Evolutionary conservation across 2,888 invertebrate species (phyloP).

Genomic region (Stenodera caucasica): DNA sequence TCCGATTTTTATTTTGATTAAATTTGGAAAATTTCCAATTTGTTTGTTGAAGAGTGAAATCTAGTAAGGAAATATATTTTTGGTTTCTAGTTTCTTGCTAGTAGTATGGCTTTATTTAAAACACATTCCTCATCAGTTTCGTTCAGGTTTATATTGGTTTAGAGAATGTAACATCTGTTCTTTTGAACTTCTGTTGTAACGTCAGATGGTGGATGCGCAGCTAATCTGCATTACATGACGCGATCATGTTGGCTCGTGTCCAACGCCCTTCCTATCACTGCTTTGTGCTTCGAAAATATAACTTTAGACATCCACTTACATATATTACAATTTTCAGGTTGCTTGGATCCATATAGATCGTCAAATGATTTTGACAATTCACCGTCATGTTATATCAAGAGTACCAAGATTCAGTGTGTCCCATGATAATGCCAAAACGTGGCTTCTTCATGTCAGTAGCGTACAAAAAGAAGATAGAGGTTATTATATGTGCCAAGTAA

Average conservation of each 20-base stretch:
- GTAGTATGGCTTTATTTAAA: conserved; percentile 33
- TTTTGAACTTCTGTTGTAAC: conserved; percentile 36
- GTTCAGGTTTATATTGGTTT: conserved; percentile 35
- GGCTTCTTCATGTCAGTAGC: conserved; percentile 87
- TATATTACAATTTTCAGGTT: conserved; percentile 63
- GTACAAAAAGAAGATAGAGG: conserved; percentile 91
- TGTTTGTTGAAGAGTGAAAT: too few relatives aligned
- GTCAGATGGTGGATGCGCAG: conserved; percentile 41
- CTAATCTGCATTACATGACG: conserved; percentile 48
- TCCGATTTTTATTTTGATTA: too few relatives aligned
- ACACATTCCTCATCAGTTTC: conserved; percentile 36
- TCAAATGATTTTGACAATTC: conserved; percentile 91
- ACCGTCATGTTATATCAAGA: conserved; percentile 87
- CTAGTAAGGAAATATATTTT: neutral
- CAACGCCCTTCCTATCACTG: conserved; percentile 28
- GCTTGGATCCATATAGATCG: conserved; percentile 95
- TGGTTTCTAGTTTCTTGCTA: neutral
- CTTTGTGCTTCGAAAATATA: conserved; percentile 33
- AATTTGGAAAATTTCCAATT: too few relatives aligned
- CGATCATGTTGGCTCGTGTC: conserved; percentile 45
- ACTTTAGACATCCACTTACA: conserved; percentile 29
- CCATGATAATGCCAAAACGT: conserved; percentile 89
- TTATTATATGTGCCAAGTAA: conserved; percentile 87
- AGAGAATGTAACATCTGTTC: conserved; percentile 39
- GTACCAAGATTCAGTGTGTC: conserved; percentile 90